Conservation (phyloP, 1,140 invertebrate species). For the Hyphantria cunea region DNA sequence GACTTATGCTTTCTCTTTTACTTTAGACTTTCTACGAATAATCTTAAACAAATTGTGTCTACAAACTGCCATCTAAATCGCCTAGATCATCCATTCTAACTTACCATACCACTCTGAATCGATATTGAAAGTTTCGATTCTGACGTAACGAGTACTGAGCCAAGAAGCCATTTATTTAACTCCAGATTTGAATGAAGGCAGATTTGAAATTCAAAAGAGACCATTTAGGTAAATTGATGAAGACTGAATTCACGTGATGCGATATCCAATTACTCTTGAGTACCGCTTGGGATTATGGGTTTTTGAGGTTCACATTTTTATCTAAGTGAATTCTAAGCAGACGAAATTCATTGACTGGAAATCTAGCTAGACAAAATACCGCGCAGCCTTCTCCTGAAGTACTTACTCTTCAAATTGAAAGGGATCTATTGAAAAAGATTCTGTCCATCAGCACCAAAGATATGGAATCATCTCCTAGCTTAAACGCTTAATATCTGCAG, state of each 20-base stretch:
- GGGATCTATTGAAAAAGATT: too few species aligned
- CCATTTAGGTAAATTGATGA: conserved; percentile 16
- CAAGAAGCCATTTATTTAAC: conserved; percentile 35
- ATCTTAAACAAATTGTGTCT: too few species aligned
- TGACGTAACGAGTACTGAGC: conserved; percentile 2
- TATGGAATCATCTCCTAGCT: too few species aligned
- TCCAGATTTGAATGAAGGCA: conserved; percentile 40
- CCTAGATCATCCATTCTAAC: background rate
- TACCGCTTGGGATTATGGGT: conserved; percentile 3
- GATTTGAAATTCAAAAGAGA: conserved; percentile 47
- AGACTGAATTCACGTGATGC: conserved; percentile 10
- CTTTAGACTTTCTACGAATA: too few species aligned
- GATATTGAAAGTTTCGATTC: background rate
- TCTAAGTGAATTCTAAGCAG: too few species aligned
- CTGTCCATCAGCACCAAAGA: too few species aligned
- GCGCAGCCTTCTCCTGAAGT: too few species aligned
- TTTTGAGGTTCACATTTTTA: background rate
- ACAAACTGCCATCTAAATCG: background rate
- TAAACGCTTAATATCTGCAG: too few species aligned
- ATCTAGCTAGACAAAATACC: too few species aligned
- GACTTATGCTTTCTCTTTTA: too few species aligned
- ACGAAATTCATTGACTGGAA: too few species aligned
- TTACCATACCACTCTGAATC: background rate
- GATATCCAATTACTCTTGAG: conserved; percentile 7
- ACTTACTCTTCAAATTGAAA: too few species aligned